phyloP scores from a whole-genome alignment of 2,113 vertebrate genomes.

The Muntiacus reevesi region DNA sequence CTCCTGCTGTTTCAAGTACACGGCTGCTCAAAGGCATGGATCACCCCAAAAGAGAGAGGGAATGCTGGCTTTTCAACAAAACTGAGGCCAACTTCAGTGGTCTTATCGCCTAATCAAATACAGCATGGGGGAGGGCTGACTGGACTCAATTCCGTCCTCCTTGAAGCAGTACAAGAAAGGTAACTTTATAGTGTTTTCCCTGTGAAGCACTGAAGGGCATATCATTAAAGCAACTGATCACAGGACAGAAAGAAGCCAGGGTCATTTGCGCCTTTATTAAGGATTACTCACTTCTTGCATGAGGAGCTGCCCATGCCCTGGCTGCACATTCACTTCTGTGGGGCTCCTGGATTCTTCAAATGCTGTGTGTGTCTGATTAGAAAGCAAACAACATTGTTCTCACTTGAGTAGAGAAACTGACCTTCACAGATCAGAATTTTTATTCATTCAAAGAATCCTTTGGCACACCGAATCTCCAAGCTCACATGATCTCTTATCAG shows the following conservation, averaged over 20 bases:
- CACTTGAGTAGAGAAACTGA: slow-evolving; percentile 58
- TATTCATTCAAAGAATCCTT: slow-evolving; percentile 43
- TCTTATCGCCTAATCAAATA: slow-evolving; percentile 54
- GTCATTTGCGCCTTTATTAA: slow-evolving; percentile 55
- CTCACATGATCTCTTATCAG: neutral
- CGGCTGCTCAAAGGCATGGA: neutral
- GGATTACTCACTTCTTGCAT: slow-evolving; percentile 64
- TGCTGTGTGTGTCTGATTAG: slow-evolving; percentile 49
- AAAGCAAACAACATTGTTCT: slow-evolving; percentile 46
- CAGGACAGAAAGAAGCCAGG: slow-evolving; percentile 32
- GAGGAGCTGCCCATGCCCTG: slow-evolving; percentile 9
- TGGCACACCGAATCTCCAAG: neutral
- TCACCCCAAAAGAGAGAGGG: slow-evolving; percentile 32
- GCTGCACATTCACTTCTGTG: slow-evolving; percentile 32
- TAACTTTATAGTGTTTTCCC: slow-evolving; percentile 53
- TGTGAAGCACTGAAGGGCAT: slow-evolving; percentile 8
- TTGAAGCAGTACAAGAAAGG: slow-evolving; percentile 47
- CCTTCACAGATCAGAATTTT: slow-evolving; percentile 44
- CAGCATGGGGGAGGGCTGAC: slow-evolving; percentile 27
- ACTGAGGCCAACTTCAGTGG: slow-evolving; percentile 44
- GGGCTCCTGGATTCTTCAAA: slow-evolving; percentile 41
- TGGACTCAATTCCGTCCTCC: slow-evolving; percentile 43
- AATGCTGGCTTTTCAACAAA: slow-evolving; percentile 41
- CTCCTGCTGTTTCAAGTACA: slow-evolving; percentile 61
- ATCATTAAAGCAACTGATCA: slow-evolving; percentile 58